phyloP scores from a whole-genome alignment of 2,888 invertebrate species.

The Gerris lacustris region DNA sequence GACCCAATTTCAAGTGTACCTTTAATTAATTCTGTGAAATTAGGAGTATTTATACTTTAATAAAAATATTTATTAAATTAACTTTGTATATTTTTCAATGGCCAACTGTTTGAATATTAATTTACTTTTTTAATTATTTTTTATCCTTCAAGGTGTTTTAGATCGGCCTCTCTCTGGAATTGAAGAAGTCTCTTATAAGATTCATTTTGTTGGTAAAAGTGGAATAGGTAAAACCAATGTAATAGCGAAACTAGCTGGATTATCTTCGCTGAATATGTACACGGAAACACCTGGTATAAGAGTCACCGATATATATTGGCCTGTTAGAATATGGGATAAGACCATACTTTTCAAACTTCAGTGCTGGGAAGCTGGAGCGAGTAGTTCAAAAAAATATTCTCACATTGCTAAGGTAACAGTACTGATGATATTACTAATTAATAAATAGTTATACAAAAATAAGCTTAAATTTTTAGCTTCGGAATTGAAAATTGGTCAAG shows the following conservation, averaged over 20 bases:
- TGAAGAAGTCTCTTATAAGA: slow-evolving; percentile 45
- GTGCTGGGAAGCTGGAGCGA: slow-evolving; percentile 48
- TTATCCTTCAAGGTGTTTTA: slow-evolving; percentile 37
- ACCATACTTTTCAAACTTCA: slow-evolving; percentile 44
- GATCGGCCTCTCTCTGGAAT: slow-evolving; percentile 42
- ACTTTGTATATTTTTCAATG: too few species aligned
- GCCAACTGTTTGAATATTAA: background rate
- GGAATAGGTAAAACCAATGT: slow-evolving; percentile 45
- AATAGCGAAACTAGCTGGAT: slow-evolving; percentile 42
- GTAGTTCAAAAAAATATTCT: slow-evolving; percentile 43
- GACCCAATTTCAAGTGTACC: too few species aligned
- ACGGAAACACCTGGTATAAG: slow-evolving; percentile 42
- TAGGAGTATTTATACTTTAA: background rate
- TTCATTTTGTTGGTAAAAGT: slow-evolving; percentile 43
- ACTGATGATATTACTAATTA: too few species aligned
- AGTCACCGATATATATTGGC: slow-evolving; percentile 45
- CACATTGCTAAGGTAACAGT: slow-evolving; percentile 36
- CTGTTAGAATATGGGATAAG: slow-evolving; percentile 44
- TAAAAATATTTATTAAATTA: too few species aligned
- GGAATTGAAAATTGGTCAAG: too few species aligned
- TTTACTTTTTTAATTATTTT: background rate
- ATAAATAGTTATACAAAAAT: too few species aligned
- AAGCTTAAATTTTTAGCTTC: too few species aligned
- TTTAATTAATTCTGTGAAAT: too few species aligned
- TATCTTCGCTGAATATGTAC: slow-evolving; percentile 35